Evolutionary conservation across 2,797 vertebrate genomes (phyloP), one percentile per base, ranked within the genome.

Genomic region (Remorina albescens): DNA sequence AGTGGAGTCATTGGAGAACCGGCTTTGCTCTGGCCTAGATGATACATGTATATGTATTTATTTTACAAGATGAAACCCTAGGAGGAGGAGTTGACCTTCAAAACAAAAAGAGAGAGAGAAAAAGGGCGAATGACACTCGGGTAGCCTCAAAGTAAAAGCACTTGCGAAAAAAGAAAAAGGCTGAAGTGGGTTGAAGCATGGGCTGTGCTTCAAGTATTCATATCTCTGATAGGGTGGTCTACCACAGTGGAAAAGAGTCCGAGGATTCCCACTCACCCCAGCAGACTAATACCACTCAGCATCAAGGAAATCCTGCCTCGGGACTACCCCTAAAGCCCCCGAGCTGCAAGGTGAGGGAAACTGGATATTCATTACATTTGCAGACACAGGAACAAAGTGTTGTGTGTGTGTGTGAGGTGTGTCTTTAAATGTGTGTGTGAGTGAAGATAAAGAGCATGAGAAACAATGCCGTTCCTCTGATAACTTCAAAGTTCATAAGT

Each of bases 131-230:
- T 91, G 88, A 92, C 86, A 89, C 78, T 89, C 60, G 34, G 68
- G 71, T 84, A 86, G 86, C 83, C 89, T 92, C 87, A 84, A 83
- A 89, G 89, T 86, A 83, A 89, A 25, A 91, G 84, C 89, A 89
- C 79, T 92, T 91, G 89, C 76, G 85, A 81, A 86, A 86, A 88
- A 87, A 78, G 44, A 44, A 82, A 80, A 82, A 81, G 91, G 86
- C 88, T 89, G 86, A 94, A 92, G 93, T 94, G 94, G 93, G 92
- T 88, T 95, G 94, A 96, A 95, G 94, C 95, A 99, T 99, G 98
- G 98, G 97, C 96, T 99, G 98, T 95, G 96, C 97, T 94, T 97
- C 97, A 90, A 99, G 97, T 96, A 97, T 97, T 91, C 97, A 96
- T 95, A 94, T 95, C 91, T 97, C 96, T 93, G 96, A 98, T 93